These are phyloP conservation scores for Embiotoca jacksoni DNA, from an alignment of 2,113 vertebrate genomes.

Conservation along the genomic window DNA sequence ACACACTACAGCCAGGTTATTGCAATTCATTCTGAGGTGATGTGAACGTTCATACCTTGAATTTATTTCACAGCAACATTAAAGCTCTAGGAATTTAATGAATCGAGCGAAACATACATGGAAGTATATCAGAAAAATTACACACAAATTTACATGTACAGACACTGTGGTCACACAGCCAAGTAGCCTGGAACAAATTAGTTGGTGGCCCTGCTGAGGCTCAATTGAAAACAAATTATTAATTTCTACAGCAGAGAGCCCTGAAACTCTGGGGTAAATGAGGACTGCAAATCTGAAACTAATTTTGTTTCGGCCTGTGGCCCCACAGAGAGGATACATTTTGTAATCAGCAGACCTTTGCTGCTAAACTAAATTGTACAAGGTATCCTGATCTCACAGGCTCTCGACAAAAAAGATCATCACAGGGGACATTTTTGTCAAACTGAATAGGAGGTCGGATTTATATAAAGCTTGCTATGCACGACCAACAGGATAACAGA, in stretches of 20 bases:
- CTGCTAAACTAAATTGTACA: conserved; percentile 16
- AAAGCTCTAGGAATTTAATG: conserved; percentile 33
- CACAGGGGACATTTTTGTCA: conserved; percentile 41
- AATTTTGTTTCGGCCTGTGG: conserved; percentile 22
- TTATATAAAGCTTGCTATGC: conserved; percentile 26
- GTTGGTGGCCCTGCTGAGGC: conserved; percentile 57
- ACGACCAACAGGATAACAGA: conserved; percentile 10
- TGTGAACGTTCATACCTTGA: not conserved
- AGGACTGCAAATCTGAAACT: conserved; percentile 45
- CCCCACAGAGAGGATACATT: conserved; percentile 28
- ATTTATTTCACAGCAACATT: conserved; percentile 6
- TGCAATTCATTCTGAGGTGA: not conserved
- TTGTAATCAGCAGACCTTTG: conserved; percentile 29
- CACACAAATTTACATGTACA: not conserved
- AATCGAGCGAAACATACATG: conserved; percentile 60
- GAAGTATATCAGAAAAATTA: conserved; percentile 42
- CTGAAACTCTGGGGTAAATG: conserved; percentile 54
- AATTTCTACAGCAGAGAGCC: conserved; percentile 63
- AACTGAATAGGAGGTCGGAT: conserved; percentile 20
- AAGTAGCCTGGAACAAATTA: conserved; percentile 53
- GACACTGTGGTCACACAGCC: conserved; percentile 34
- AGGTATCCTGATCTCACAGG: conserved; percentile 19
- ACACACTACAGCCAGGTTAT: not conserved
- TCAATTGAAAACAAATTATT: conserved; percentile 71
- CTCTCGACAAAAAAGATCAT: conserved; percentile 19